Percentiles rank a stretch among this genome's conserved stretches.
phyloP scores from a whole-genome alignment of 2,113 vertebrate genomes.

The Terrapene triunguis region DNA sequence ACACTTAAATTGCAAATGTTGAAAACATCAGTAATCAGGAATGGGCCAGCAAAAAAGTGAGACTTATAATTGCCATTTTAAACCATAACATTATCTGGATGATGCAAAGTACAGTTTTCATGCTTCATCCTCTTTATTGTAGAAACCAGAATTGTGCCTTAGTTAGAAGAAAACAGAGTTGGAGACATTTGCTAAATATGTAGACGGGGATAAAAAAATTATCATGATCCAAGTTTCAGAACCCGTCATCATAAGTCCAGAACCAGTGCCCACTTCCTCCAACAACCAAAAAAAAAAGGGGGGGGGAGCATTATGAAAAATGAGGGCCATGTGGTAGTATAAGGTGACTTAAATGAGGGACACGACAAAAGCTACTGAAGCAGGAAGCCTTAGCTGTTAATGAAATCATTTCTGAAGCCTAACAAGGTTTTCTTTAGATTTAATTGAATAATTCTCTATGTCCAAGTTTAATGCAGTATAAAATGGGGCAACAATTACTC shows the following conservation, averaged over 20 bases:
- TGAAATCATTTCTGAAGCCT: slow-evolving; percentile 18
- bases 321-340: background rate
- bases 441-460: background rate
- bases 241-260: slow-evolving; percentile 17
- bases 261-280: background rate
- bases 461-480: background rate
- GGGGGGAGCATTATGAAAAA: background rate
- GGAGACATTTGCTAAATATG: background rate
- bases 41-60: background rate
- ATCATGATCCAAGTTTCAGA: background rate
- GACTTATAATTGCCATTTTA: slow-evolving; percentile 21
- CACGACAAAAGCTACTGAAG: slow-evolving; percentile 25
- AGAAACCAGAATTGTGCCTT: background rate
- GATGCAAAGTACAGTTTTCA: background rate
- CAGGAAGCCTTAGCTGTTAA: slow-evolving; percentile 40
- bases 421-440: background rate
- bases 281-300: background rate
- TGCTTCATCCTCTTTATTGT: background rate
- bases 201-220: background rate
- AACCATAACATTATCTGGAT: background rate
- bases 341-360: slow-evolving; percentile 33
- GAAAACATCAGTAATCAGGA: background rate
- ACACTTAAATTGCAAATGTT: background rate
- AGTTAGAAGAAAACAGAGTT: background rate
- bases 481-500: slow-evolving; percentile 20